Evolutionary conservation across 2,888 invertebrate species (phyloP).

Genomic region (Phortica okadai): DNA sequence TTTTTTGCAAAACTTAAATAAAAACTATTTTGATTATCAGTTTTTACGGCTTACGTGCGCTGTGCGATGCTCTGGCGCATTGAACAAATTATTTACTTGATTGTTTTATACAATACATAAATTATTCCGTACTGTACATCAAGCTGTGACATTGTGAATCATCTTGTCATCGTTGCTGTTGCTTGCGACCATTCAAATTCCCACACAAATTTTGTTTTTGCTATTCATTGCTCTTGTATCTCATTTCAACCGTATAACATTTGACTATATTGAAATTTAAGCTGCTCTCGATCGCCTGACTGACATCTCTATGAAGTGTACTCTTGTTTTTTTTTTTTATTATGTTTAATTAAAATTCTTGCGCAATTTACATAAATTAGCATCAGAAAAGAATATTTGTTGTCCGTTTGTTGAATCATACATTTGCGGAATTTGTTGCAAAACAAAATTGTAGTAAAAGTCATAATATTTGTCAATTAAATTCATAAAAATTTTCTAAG

Average conservation of each 20-base stretch:
- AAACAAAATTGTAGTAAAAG: conserved; percentile 36
- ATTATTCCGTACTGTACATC: background rate
- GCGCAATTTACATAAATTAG: conserved; percentile 24
- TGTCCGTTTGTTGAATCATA: background rate
- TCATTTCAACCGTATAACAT: background rate
- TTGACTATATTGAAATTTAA: background rate
- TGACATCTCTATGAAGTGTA: background rate
- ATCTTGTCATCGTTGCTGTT: background rate
- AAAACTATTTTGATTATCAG: no score
- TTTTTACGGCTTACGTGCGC: no score
- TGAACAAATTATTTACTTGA: no score
- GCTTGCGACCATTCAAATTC: background rate
- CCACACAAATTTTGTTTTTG: conserved; percentile 40
- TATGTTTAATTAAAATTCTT: conserved; percentile 19
- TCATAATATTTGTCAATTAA: conserved; percentile 27
- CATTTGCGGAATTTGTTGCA: conserved; percentile 34
- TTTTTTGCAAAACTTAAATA: no score
- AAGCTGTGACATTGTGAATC: conserved; percentile 6
- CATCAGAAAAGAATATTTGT: conserved; percentile 4
- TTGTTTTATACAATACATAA: background rate
- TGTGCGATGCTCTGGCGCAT: no score
- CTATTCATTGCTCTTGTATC: background rate
- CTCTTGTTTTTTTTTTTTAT: background rate
- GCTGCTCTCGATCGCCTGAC: conserved; percentile 2
- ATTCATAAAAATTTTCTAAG: background rate